Base-by-base conservation (phyloP, 2,113 vertebrate genomes). In the Hippocampus comes region DNA sequence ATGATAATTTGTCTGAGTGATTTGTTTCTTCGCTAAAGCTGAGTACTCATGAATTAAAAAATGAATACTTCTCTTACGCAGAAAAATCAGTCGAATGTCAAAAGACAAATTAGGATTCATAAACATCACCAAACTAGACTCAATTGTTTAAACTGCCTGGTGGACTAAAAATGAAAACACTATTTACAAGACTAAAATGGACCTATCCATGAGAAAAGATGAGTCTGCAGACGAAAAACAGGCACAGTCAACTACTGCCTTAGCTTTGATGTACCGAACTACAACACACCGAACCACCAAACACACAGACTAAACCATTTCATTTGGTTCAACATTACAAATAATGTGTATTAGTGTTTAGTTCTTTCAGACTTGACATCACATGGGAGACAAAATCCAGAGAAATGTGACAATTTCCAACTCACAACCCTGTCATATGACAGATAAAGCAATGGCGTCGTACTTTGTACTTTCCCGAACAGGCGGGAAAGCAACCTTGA, bases 171-270 rank as follows among this genome's bases (percentile, higher is more conserved):
- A 2, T 21, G 21, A 59, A 14, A 59, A 59, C 11, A 38, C 34
- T 38, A 38, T 38, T 38, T 38, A 38, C 34, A 38, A 38, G 3
- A 38, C 0, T 38, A 38, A 38, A 38, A 38, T 5, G 5, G 34
- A 38, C 34, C 34, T 38, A 6, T 12, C 80, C 53, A 48, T 89
- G 84, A 81, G 95, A 94, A 92, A 89, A 84, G 83, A 90, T 93
- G 81, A 92, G 93, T 90, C 88, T 91, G 94, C 93, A 85, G 93
- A 93, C 95, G 94, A 93, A 97, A 96, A 95, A 10, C 94, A 95
- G 93, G 89, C 84, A 90, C 93, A 95, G 96, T 96, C 96, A 96
- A 85, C 89, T 82, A 79, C 88, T 79, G 91, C 92, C 92, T 83
- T 1, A 77, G 84, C 75, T 68, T 85, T 94, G 95, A 98, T 93